Conservation (phyloP, 2,797 vertebrate genomes). For the Enteromius viviparus region DNA sequence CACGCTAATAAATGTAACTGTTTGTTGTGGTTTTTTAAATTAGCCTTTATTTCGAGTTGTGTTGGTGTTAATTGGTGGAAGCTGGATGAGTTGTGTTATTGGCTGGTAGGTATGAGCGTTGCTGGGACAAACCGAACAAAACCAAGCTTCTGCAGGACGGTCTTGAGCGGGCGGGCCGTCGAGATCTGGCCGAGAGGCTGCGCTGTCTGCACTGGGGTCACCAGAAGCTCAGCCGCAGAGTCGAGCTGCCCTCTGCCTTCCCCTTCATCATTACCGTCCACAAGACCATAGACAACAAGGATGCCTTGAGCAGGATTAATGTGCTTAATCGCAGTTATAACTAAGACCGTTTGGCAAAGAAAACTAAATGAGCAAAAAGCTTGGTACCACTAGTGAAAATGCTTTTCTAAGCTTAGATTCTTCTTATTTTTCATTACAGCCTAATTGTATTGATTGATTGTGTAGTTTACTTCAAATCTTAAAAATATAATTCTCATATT, state of each 20-base stretch:
- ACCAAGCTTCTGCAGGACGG: slow-evolving; percentile 78
- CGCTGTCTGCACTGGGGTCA: slow-evolving; percentile 79
- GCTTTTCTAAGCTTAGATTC: not conserved
- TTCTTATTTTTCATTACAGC: not conserved
- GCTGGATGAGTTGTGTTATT: not conserved
- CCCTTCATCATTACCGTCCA: slow-evolving; percentile 81
- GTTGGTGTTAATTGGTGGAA: not conserved
- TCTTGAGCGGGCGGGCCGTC: slow-evolving; percentile 73
- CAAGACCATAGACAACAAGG: slow-evolving; percentile 78
- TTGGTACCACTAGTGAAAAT: not conserved
- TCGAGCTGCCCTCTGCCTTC: slow-evolving; percentile 81
- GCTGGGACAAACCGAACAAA: slow-evolving; percentile 76
- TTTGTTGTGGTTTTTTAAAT: not conserved
- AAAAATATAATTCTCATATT: not conserved
- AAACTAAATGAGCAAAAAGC: not conserved
- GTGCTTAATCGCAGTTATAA: slow-evolving; percentile 75
- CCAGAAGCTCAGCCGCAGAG: slow-evolving; percentile 77
- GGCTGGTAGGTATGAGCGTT: slow-evolving; percentile 68
- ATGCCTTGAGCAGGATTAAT: slow-evolving; percentile 77
- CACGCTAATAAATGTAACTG: not conserved
- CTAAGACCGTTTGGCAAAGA: slow-evolving; percentile 28
- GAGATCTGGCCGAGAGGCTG: slow-evolving; percentile 76
- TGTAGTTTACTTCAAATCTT: not conserved
- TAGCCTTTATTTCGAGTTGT: not conserved
- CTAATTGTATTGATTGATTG: not conserved